Percentiles rank a stretch among this genome's conserved stretches.
Evolutionary conservation across 2,113 vertebrate species (phyloP).

Genomic region (Macquaria australasica): DNA sequence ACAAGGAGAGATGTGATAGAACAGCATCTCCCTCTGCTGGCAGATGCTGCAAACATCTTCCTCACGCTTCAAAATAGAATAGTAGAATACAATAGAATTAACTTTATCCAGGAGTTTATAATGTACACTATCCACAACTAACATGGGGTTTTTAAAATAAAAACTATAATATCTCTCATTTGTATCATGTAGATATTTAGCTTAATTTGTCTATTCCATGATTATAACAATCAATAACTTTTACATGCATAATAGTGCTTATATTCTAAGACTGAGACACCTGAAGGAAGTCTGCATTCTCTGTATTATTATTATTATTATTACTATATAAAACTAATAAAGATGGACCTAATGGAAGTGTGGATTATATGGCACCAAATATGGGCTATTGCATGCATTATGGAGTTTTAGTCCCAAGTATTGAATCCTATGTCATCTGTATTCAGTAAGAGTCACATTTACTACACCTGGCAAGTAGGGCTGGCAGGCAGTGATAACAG

Average conservation of each 20-base stretch:
- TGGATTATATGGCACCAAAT: background rate
- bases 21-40: slow-evolving; percentile 77
- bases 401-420: background rate
- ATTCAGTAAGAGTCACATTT: slow-evolving; percentile 31
- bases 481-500: slow-evolving; percentile 45
- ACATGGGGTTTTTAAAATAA: background rate
- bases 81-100: background rate
- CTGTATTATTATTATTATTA: background rate
- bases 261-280: background rate
- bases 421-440: slow-evolving; percentile 33
- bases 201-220: background rate
- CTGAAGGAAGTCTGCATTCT: background rate
- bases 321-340: background rate
- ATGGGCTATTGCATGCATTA: background rate
- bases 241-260: background rate
- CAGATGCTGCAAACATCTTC: slow-evolving; percentile 28
- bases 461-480: slow-evolving; percentile 25
- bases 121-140: background rate
- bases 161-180: background rate
- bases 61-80: background rate
- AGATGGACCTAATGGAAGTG: background rate
- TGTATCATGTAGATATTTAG: background rate
- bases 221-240: background rate
- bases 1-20: slow-evolving; percentile 21
- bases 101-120: background rate